phyloP scores from a whole-genome alignment of 2,797 vertebrate genomes.

The Buceros bicornis region DNA sequence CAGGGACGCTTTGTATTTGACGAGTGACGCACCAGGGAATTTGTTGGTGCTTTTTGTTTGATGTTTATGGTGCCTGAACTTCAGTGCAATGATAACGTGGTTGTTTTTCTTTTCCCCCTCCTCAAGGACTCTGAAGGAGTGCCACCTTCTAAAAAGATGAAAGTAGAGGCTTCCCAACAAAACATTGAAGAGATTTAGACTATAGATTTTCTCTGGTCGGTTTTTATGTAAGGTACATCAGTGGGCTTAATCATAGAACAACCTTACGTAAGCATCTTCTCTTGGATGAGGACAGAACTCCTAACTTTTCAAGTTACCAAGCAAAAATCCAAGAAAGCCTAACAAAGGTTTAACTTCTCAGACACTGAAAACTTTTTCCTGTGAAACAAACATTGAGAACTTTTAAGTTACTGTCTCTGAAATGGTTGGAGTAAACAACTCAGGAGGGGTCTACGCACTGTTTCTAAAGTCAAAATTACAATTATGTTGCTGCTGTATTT shows the following conservation, averaged over 20 bases:
- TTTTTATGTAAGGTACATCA: constrained; percentile 81
- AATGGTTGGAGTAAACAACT: constrained; percentile 83
- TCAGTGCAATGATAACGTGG: constrained; percentile 11
- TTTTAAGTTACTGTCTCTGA: constrained; percentile 82
- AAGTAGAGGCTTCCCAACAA: constrained; percentile 92
- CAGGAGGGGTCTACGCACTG: constrained; percentile 95
- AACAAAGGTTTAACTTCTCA: constrained; percentile 78
- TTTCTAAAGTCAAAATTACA: constrained; percentile 92
- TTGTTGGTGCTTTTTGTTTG: constrained; percentile 9
- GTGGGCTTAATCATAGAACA: constrained; percentile 80
- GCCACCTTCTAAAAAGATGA: constrained; percentile 93
- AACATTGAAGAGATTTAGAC: constrained; percentile 92
- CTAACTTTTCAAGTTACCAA: constrained; percentile 83
- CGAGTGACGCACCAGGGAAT: neutral
- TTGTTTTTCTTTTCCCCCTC: constrained; percentile 44
- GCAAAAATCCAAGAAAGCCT: constrained; percentile 83
- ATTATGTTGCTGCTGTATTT: constrained; percentile 94
- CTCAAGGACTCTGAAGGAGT: constrained; percentile 92
- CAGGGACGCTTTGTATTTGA: neutral
- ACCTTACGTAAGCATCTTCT: constrained; percentile 76
- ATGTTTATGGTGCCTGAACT: neutral
- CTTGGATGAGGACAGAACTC: constrained; percentile 80
- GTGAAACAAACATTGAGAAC: constrained; percentile 82
- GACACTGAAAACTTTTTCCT: constrained; percentile 85
- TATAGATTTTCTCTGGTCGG: constrained; percentile 70